These are phyloP conservation scores for Myotis davidii DNA, from an alignment of 2,113 vertebrate genomes.

Conservation along the genomic window DNA sequence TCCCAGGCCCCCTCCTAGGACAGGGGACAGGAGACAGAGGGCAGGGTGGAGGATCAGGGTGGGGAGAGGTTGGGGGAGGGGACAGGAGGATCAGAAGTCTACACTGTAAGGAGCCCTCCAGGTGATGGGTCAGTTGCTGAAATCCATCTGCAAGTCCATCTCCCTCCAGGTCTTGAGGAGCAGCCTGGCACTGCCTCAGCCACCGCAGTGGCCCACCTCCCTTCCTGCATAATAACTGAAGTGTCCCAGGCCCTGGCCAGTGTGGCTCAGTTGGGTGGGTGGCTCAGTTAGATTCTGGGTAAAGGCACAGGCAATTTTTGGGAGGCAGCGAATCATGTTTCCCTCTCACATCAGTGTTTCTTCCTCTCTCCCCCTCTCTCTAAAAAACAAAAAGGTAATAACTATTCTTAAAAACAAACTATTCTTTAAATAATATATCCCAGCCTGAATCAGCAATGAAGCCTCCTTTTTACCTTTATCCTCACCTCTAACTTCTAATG, in stretches of 20 bases:
- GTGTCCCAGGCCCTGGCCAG: background rate
- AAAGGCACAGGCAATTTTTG: background rate
- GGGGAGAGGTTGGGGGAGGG: too few relatives aligned
- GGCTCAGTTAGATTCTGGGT: background rate
- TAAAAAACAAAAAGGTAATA: too few relatives aligned
- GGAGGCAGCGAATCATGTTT: background rate
- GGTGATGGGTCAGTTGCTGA: background rate
- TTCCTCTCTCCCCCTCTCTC: too few relatives aligned
- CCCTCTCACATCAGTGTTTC: background rate
- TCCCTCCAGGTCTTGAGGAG: background rate
- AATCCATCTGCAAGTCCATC: background rate
- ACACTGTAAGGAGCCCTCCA: background rate
- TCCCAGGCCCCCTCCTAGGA: background rate
- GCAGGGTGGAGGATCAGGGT: too few relatives aligned
- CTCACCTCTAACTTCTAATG: background rate
- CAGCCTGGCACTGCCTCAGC: too few relatives aligned
- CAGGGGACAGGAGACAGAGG: accelerated
- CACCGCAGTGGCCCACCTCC: background rate
- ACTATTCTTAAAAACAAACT: background rate
- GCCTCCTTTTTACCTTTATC: background rate
- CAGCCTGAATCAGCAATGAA: background rate
- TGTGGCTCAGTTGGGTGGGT: background rate
- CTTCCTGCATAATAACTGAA: background rate
- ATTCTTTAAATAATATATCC: background rate
- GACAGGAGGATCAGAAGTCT: background rate